Conservation (phyloP, 2,113 vertebrate genomes). For the Vidua chalybeata region DNA sequence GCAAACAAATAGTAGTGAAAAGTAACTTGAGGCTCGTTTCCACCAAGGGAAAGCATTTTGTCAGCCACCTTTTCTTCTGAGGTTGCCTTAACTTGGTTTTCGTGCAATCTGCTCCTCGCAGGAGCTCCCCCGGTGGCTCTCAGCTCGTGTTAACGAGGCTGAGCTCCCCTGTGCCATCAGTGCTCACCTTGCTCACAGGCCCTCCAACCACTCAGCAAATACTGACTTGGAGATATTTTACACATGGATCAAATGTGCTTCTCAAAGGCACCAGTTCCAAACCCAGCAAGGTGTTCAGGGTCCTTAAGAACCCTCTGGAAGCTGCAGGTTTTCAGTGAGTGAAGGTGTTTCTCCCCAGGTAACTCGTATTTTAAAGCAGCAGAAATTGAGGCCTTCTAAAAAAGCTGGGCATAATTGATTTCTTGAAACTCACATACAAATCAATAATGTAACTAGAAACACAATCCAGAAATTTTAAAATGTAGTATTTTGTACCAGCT, state of each 20-base stretch:
- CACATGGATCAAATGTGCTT: rapidly evolving
- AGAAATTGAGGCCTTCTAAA: not conserved
- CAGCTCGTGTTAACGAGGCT: not conserved
- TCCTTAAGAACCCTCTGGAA: rapidly evolving
- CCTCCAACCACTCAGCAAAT: not conserved
- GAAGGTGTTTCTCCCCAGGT: not conserved
- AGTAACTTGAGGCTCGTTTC: not conserved
- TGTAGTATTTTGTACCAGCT: not conserved
- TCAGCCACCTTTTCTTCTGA: not conserved
- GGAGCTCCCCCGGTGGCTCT: not conserved
- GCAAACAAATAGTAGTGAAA: slow-evolving; percentile 8
- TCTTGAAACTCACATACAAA: not conserved
- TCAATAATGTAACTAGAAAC: not conserved
- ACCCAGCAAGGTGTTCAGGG: not conserved
- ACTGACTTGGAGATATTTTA: rapidly evolving
- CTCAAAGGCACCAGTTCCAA: not conserved
- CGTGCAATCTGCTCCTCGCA: not conserved
- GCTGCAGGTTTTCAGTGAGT: not conserved
- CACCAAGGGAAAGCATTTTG: not conserved
- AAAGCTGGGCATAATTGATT: not conserved
- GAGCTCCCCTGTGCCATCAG: not conserved
- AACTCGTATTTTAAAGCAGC: not conserved
- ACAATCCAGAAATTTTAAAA: not conserved
- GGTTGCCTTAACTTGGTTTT: not conserved
- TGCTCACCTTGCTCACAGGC: not conserved